Base-by-base conservation (phyloP, 2,113 vertebrate genomes). In the Colinus virginianus region DNA sequence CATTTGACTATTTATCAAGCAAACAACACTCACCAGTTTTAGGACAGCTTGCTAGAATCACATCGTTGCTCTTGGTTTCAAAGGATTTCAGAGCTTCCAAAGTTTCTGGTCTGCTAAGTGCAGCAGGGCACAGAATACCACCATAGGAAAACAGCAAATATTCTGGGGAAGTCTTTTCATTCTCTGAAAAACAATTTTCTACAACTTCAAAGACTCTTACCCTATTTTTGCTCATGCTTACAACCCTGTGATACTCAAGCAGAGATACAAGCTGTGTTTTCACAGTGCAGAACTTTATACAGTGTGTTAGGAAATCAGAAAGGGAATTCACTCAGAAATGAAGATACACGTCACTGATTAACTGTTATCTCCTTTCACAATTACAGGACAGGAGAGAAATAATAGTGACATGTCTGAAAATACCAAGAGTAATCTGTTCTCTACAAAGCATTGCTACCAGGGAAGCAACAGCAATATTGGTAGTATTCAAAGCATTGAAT, bases 21-120 rank as follows among this genome's bases (percentile, higher is more conserved):
- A 71, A 85, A 40, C 2, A 40, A 55, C 23, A 90, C 97, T 98
- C 89, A 98, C 97, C 98, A 83, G 96, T 97, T 96, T 98, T 98
- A 55, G 98, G 98, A 71, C 98, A 98, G 9, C 97, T 97, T 75
- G 93, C 96, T 71, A 98, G 87, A 96, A 98, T 56, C 77, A 98
- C 5, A 74, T 96, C 67, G 0, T 90, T 21, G 0, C 21, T 90
- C 40, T 94, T 75, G 19, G 81, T n/a, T 93, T 96, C 91, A 62
- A 97, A 94, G 11, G 61, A 75, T 45, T 96, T 80, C 16, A 95
- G n/a, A 89, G 90, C 86, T 79, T 95, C 93, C 81, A 96, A 25
- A 38, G 83, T 89, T 55, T 95, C 79, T 3, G 26, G 78, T 4
- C 66, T 91, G 66, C 55, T 84, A 20, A 91, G 0, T 38, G 36